These are phyloP conservation scores for Cheilosia urbana DNA, from an alignment of 2,888 invertebrate species.

Conservation along the genomic window DNA sequence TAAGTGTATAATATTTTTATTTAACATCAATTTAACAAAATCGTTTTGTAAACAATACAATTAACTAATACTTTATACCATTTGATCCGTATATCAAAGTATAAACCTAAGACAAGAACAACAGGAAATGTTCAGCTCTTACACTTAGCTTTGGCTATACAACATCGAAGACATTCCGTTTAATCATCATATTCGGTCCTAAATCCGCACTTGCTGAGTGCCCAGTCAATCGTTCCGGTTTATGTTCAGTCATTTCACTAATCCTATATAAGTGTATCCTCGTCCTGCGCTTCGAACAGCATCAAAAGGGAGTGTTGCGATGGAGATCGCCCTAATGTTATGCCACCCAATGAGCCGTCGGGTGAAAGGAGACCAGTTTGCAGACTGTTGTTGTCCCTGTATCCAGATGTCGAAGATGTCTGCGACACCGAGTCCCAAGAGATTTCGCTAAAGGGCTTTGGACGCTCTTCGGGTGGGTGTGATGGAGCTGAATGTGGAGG, in stretches of 20 bases:
- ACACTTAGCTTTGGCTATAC: conserved; percentile 53
- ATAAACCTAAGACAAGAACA: conserved; percentile 45
- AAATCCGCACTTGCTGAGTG: background rate
- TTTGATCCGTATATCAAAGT: conserved; percentile 57
- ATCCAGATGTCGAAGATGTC: conserved; percentile 94
- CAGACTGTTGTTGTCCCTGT: conserved; percentile 88
- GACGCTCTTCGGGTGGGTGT: conserved; percentile 78
- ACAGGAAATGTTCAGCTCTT: background rate
- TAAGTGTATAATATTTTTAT: background rate
- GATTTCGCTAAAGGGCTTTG: conserved; percentile 86
- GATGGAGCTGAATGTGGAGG: conserved; percentile 83
- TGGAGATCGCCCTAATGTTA: conserved; percentile 88
- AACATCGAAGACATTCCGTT: conserved; percentile 60
- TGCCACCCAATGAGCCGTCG: conserved; percentile 86
- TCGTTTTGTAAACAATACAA: conserved; percentile 44
- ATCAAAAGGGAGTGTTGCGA: conserved; percentile 91
- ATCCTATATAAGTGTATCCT: conserved; percentile 92
- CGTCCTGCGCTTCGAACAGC: conserved; percentile 92
- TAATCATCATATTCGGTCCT: conserved; percentile 27
- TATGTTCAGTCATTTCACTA: conserved; percentile 63
- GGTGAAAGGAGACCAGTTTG: conserved; percentile 84
- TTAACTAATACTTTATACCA: conserved; percentile 9
- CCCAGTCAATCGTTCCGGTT: conserved; percentile 48
- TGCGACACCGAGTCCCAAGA: conserved; percentile 93
- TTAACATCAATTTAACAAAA: conserved; percentile 56